These are phyloP conservation scores for Oxygymnocypris stewartii DNA, from an alignment of 2,113 vertebrate species.

Conservation along the genomic window DNA sequence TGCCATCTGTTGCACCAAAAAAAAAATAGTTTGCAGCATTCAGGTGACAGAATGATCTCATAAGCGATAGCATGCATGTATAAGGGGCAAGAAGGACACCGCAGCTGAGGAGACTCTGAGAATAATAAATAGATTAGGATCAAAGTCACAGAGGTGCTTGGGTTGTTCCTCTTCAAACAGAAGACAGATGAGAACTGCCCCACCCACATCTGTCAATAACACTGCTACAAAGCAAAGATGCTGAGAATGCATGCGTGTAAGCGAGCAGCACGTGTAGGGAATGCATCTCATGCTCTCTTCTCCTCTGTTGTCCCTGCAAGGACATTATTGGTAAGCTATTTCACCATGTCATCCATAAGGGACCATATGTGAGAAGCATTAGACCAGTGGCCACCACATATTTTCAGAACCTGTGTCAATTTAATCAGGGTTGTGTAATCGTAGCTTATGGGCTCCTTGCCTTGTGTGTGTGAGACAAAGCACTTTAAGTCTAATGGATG, in stretches of 20 bases:
- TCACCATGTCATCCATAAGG: neutral
- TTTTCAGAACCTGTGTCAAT: conserved; percentile 62
- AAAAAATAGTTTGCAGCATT: neutral
- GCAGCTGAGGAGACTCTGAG: neutral
- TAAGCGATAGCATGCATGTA: neutral
- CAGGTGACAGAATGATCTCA: neutral
- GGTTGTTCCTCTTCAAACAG: neutral
- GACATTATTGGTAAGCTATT: conserved; percentile 25
- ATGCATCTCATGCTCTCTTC: conserved; percentile 3
- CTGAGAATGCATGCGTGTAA: conserved; percentile 44
- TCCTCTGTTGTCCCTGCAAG: conserved; percentile 23
- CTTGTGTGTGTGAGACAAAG: conserved; percentile 17
- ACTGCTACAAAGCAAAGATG: conserved; percentile 32
- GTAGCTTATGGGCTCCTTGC: conserved; percentile 19
- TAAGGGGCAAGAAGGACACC: neutral
- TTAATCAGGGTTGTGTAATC: conserved; percentile 69
- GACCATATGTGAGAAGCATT: conserved; percentile 48
- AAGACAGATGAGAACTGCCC: conserved; percentile 4
- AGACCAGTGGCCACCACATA: conserved; percentile 60
- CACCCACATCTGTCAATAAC: conserved; percentile 43
- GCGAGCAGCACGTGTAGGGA: conserved; percentile 24
- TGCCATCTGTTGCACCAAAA: neutral
- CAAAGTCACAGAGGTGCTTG: neutral
- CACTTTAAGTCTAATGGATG: conserved; percentile 32
- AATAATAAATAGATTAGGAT: conserved; percentile 44